Percentiles rank a stretch among this genome's conserved stretches.
These are phyloP conservation scores for Poeciliopsis retropinna DNA, from an alignment of 2,113 vertebrate species.

Conservation along the genomic window DNA sequence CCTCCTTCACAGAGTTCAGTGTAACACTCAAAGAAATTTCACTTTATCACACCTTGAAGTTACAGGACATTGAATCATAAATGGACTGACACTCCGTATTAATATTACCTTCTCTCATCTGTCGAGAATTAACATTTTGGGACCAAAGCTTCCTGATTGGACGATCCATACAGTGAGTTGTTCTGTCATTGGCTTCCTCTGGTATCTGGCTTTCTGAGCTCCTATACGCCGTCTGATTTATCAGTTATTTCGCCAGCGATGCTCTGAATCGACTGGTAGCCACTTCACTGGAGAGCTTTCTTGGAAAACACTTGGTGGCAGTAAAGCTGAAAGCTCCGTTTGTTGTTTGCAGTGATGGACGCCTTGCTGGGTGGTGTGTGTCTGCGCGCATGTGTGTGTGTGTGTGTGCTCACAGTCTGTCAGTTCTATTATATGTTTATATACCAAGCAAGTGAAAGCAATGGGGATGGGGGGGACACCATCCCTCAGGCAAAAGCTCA, in stretches of 20 bases:
- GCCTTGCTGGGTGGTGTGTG: constrained; percentile 7
- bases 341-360: constrained; percentile 29
- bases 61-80: not conserved
- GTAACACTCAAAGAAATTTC: not conserved
- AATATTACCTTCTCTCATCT: too few relatives aligned
- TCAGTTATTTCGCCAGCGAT: constrained; percentile 31
- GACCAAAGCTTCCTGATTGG: not conserved
- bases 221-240: constrained; percentile 26
- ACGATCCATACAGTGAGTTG: not conserved
- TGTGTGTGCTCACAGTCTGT: constrained; percentile 16
- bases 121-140: not conserved
- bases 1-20: not conserved
- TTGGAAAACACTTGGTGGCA: constrained; percentile 56
- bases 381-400: not conserved
- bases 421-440: constrained; percentile 28
- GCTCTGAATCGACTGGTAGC: constrained; percentile 31
- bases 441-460: constrained; percentile 26
- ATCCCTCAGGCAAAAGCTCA: constrained; percentile 30
- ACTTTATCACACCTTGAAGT: not conserved
- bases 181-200: not conserved
- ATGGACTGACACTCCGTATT: not conserved
- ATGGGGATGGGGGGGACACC: constrained; percentile 27
- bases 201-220: constrained; percentile 4
- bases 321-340: constrained; percentile 34
- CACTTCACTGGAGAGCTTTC: constrained; percentile 40